Conservation (phyloP, 1,140 invertebrate species). For the Lineus longissimus region DNA sequence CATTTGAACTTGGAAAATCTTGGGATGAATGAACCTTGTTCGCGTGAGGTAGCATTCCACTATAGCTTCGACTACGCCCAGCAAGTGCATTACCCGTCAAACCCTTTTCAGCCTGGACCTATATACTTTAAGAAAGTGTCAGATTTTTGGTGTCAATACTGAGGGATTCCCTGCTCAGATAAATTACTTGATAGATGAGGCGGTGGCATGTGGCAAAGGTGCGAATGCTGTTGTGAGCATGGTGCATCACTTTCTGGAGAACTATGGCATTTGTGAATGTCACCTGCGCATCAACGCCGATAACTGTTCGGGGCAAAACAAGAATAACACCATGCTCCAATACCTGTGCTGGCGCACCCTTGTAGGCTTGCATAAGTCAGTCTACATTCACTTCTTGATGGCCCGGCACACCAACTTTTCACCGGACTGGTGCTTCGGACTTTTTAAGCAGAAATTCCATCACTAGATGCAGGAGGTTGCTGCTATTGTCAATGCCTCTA, state of each 20-base stretch:
- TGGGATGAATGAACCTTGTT: conserved; percentile 2
- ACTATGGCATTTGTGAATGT: too few relatives aligned
- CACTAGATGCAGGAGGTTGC: conserved; percentile 9
- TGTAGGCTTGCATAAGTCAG: conserved; percentile 6
- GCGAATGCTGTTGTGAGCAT: not conserved
- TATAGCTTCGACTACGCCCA: conserved; percentile 29
- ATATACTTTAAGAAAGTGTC: conserved; percentile 31
- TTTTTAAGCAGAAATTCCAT: too few relatives aligned
- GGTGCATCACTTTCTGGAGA: not conserved
- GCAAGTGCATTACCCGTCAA: conserved; percentile 27
- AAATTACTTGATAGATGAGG: conserved; percentile 14
- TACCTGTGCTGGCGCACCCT: conserved; percentile 13
- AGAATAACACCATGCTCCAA: conserved; percentile 12
- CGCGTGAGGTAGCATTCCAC: not conserved
- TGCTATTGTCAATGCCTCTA: not conserved
- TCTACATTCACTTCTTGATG: conserved; percentile 9
- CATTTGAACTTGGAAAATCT: not conserved
- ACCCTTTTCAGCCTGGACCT: conserved; percentile 29
- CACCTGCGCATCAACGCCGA: too few relatives aligned
- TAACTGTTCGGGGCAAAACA: conserved; percentile 15
- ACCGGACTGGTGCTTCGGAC: too few relatives aligned
- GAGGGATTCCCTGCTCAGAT: conserved; percentile 14
- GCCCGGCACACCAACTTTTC: too few relatives aligned
- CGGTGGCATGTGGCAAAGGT: not conserved
- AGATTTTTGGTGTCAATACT: too few relatives aligned